A percentile compares a stretch with the other conserved stretches of the same genome.
phyloP scores from a whole-genome alignment of 2,888 invertebrate species.

The Torymus texanus region DNA sequence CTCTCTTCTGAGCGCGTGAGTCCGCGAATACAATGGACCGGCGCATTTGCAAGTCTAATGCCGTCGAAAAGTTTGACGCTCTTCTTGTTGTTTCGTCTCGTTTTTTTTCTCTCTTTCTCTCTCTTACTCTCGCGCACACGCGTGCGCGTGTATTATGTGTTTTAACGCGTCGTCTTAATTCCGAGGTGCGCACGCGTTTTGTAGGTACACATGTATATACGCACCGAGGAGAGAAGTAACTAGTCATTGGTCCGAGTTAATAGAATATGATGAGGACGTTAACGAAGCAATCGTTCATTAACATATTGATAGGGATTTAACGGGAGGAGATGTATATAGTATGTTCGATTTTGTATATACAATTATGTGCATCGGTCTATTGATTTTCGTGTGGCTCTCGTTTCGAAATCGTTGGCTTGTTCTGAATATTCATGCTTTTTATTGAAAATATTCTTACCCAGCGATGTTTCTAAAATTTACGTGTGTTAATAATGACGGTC shows the following conservation, averaged over 20 bases:
- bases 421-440: too few species aligned
- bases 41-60: constrained; percentile 58
- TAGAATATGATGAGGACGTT: constrained; percentile 24
- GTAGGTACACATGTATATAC: background rate
- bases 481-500: too few species aligned
- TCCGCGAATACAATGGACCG: constrained; percentile 50
- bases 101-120: background rate
- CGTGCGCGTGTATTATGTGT: constrained; percentile 1
- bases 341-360: too few species aligned
- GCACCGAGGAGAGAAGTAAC: too few species aligned
- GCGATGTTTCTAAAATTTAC: too few species aligned
- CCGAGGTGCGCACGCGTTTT: background rate
- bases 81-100: constrained; percentile 30
- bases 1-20: constrained; percentile 3
- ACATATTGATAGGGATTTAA: constrained; percentile 44
- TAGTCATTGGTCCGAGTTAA: constrained; percentile 22
- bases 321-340: constrained; percentile 1
- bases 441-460: too few species aligned
- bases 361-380: too few species aligned
- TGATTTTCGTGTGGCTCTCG: too few species aligned
- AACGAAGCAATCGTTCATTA: constrained; percentile 20
- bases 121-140: background rate
- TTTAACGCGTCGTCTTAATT: constrained; percentile 40
- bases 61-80: constrained; percentile 55
- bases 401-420: too few species aligned